Evolutionary conservation across 2,888 invertebrate genomes (phyloP), one percentile per base, ranked within the genome.

Genomic region (Pherbina coryleti): DNA sequence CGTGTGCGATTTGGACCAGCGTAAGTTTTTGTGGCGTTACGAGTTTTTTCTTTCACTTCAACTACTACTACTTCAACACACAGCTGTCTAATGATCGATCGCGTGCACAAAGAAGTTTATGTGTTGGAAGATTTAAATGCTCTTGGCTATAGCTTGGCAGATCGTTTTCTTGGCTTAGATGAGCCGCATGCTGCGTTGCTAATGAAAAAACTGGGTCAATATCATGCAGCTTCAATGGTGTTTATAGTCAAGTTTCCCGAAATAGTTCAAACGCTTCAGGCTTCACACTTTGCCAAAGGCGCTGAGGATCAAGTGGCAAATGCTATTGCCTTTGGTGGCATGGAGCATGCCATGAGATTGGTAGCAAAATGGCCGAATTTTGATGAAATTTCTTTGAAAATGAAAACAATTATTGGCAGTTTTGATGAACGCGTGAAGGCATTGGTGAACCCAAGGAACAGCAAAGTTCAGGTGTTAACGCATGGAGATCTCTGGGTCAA

Each of bases 401-500:
- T 91, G 75, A 82, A 84, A 49, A 66, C 80, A 19, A 7, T 76
- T 44, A 53, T 79, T 14, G 17, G n/a, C 0, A 85, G 83, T 22
- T 81, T 89, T 69, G 51, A 81, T 14, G 75, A 76, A 4, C 82
- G 85, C 37, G 83, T 88, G 2, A 75, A 75, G 7, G 34, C 80
- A 11, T 66, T 83, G 2, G 83, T 87, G 0, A 31, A 83, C 74
- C 78, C 84, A 0, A 79, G 79, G 7, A 77, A 83, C 5, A 79
- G 81, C 0, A 79, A 81, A 1, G 77, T 88, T 49, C 89, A 90
- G 71, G 91, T 91, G 2, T 84, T 91, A 17, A 90, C 89, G 72
- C 91, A 91, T 79, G 91, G 91, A 1, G 91, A 91, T 85, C 84
- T 91, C 4, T 91, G 91, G 91, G 82, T 90, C 0, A 91, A 91